A percentile compares a stretch with the other conserved stretches of the same genome.
Evolutionary conservation across 2,113 vertebrate species (phyloP).

Genomic region (Tragelaphus buxtoni): DNA sequence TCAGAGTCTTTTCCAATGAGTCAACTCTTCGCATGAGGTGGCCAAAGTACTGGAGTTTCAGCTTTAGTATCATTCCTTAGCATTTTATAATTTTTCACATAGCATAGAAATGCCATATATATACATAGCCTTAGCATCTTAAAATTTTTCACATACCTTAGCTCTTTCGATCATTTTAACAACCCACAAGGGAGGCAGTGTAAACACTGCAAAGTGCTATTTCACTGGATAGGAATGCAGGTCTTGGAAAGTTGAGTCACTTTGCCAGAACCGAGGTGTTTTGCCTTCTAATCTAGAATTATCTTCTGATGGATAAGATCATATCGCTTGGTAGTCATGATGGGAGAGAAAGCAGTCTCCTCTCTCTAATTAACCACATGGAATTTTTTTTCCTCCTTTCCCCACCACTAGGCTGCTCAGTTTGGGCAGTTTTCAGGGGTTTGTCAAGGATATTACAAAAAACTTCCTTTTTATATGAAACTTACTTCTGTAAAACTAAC

Average conservation of each 20-base stretch:
- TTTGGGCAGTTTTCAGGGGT: not conserved
- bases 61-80: not conserved
- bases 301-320: not conserved
- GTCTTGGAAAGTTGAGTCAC: not conserved
- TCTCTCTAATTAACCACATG: not conserved
- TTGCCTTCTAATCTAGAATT: constrained; percentile 1
- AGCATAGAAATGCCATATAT: not conserved
- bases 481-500: not conserved
- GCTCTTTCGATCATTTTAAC: not conserved
- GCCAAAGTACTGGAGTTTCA: no score
- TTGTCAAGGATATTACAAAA: not conserved
- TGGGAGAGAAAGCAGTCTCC: not conserved
- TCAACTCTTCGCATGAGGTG: no score
- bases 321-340: not conserved
- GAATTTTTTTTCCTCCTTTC: not conserved
- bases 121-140: not conserved
- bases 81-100: not conserved
- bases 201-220: not conserved
- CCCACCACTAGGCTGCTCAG: not conserved
- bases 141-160: not conserved
- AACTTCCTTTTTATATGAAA: not conserved
- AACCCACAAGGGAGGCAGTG: not conserved
- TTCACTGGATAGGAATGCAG: not conserved
- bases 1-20: no score
- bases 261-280: not conserved